phyloP scores from a whole-genome alignment of 2,797 vertebrate genomes.

The Eremophila alpestris region DNA sequence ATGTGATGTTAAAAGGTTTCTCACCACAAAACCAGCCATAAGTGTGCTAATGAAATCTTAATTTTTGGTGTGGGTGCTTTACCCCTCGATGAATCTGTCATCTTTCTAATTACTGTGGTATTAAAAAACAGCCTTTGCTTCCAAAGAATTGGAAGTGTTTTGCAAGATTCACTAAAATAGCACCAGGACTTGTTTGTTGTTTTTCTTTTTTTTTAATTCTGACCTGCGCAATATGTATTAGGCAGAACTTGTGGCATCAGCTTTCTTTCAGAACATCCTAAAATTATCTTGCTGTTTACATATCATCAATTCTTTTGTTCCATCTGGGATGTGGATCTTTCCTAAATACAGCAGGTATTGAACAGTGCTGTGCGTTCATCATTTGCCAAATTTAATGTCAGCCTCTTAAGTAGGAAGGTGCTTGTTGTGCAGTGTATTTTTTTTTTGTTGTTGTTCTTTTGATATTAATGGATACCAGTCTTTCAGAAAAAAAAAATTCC shows the following conservation, averaged over 20 bases:
- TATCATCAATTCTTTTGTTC: neutral
- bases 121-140: neutral
- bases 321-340: neutral
- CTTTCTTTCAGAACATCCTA: neutral
- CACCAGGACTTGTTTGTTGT: neutral
- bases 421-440: neutral
- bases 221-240: neutral
- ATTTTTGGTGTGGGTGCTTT: neutral
- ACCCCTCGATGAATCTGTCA: neutral
- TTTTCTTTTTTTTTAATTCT: neutral
- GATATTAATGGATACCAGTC: neutral
- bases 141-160: neutral
- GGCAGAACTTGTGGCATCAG: neutral
- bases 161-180: neutral
- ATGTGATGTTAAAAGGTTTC: constrained; percentile 5
- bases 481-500: neutral
- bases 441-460: neutral
- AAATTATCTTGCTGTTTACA: neutral
- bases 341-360: neutral
- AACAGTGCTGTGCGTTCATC: neutral
- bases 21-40: neutral
- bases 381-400: neutral
- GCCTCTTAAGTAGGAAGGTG: neutral
- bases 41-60: neutral
- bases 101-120: neutral